Conservation (phyloP, 2,113 vertebrate genomes). For the Leucopternis melanops region DNA sequence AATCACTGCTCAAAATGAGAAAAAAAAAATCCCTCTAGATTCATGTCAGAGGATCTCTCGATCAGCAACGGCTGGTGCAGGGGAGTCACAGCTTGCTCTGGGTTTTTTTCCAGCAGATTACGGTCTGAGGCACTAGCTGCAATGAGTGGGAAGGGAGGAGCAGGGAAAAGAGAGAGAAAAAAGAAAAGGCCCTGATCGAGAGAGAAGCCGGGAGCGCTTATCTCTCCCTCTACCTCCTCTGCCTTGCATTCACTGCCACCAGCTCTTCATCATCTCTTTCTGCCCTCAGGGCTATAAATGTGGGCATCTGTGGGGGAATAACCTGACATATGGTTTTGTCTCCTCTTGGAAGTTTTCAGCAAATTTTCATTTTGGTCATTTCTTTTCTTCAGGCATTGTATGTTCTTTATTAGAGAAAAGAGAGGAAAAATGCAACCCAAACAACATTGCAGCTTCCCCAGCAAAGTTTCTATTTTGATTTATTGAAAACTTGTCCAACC, state of each 20-base stretch:
- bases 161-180: not conserved
- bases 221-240: not conserved
- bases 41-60: conserved; percentile 11
- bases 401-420: not conserved
- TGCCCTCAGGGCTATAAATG: not conserved
- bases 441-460: conserved; percentile 23
- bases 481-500: conserved; percentile 51
- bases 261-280: not conserved
- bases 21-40: not conserved
- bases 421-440: conserved; percentile 35
- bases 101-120: not conserved
- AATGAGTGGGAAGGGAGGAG: conserved; percentile 44
- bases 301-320: not conserved
- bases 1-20: not conserved
- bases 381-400: not conserved
- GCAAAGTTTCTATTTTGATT: conserved; percentile 56
- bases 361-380: not conserved
- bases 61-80: conserved; percentile 22
- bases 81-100: conserved; percentile 27
- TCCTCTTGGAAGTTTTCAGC: not conserved
- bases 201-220: not conserved
- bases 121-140: not conserved
- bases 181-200: not conserved
- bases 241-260: not conserved
- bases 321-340: not conserved